Base-by-base conservation (phyloP, 2,113 vertebrate species). In the Syrmaticus mikado region DNA sequence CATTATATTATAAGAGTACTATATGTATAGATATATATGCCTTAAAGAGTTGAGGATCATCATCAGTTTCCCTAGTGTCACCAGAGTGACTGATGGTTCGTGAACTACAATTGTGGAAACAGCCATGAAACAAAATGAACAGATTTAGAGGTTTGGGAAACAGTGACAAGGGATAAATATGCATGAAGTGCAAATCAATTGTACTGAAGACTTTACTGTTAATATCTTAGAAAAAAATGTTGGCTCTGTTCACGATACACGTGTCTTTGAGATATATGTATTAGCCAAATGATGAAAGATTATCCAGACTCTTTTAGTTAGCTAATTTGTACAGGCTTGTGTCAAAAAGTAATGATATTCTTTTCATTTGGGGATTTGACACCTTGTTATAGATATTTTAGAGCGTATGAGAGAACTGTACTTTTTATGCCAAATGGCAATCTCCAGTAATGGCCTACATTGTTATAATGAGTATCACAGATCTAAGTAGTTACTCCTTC, bases 151-250 rank as follows among this genome's bases (percentile, higher is more conserved):
- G 21, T 60, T n/a, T 55, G 22, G 73, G 52, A 76, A 87, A 80
- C 10, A 60, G 4, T 66, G 67, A 19, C 62, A 58, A 30, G 20
- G 13, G 8, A 64, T 92, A 79, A 75, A 86, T 43, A 68, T 34
- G 21, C 65, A 96, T 65, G 41, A 93, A 62, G 50, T 43, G 32
- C 68, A 96, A 93, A 46, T 85, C 43, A 89, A 36, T 85, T 89
- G 65, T 84, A 71, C 77, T 91, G 92, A 93, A 87, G 36, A 45
- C 74, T 75, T 82, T 96, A 38, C 53, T 94, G 43, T 76, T 89
- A 85, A 73, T 68, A 45, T 36, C 76, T 91, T 62, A 61, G 76
- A 79, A 81, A 94, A 94, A 92, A 58, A 71, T 50, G 41, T 87
- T 96, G 74, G 15, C 21, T 89, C 57, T 95, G 10, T 4, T 86